Percentiles rank a stretch among this genome's conserved stretches.
Conservation (phyloP, 2,113 vertebrate species). For the Mobula hypostoma region DNA sequence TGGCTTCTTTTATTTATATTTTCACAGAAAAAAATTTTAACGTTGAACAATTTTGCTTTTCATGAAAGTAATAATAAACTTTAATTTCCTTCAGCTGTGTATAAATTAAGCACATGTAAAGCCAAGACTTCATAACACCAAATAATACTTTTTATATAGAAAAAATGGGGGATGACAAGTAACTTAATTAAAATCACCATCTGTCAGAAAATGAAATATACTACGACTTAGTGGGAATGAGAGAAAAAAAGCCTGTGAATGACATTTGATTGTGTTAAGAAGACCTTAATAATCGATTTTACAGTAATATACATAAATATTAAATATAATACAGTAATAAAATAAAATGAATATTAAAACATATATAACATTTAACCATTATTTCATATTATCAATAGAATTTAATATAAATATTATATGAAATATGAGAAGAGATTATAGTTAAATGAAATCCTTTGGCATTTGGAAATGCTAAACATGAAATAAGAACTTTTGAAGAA, state of each 20-base stretch:
- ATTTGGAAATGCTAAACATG: neutral
- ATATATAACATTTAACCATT: too few relatives aligned
- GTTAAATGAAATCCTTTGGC: neutral
- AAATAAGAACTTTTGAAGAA: neutral
- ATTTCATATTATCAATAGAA: too few relatives aligned
- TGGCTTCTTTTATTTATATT: neutral
- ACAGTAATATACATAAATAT: neutral
- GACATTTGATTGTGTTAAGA: neutral
- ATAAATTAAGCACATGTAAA: neutral
- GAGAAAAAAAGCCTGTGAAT: neutral
- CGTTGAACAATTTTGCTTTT: neutral
- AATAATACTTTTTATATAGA: neutral
- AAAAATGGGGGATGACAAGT: neutral
- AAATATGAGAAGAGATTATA: neutral
- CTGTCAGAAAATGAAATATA: neutral
- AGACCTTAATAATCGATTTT: neutral
- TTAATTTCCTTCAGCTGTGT: neutral
- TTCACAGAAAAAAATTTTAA: neutral
- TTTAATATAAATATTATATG: too few relatives aligned
- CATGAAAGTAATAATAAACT: neutral
- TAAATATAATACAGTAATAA: neutral
- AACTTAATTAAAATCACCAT: conserved; percentile 5
- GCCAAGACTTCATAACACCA: neutral
- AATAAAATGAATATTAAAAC: too few relatives aligned
- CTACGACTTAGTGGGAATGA: neutral